Evolutionary conservation across 2,113 vertebrate genomes (phyloP), one percentile per base, ranked within the genome.

Genomic region (Atlantisia rogersi): DNA sequence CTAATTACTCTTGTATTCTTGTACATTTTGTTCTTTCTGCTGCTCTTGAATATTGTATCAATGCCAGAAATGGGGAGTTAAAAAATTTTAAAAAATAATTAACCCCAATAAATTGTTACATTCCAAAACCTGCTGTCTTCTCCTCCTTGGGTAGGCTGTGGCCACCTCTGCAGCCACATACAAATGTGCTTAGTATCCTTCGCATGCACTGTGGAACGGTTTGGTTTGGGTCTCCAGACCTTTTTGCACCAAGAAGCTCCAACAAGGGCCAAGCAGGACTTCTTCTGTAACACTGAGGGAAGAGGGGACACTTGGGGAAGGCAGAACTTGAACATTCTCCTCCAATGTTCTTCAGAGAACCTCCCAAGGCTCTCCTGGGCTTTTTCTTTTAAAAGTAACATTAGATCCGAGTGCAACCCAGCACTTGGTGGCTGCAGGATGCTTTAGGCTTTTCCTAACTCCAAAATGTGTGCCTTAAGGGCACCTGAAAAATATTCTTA

Each of bases 21-120:
- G 97, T 98, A 96, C 79, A 97, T 98, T 98, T 98, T 91, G 97
- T 98, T 98, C 96, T 97, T 97, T 97, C 98, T 98, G 98, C 98
- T 98, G 98, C 98, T 98, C 97, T 98, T 98, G 97, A 97, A 82
- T 98, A 98, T 98, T 97, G 98, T 98, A 98, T 98, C 97, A 60
- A 98, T 97, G 98, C 98, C 98, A 98, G 98, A 98, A 98, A 98
- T 96, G 96, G 97, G 98, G 98, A 93, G 88, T 82, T 95, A 94
- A 96, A 97, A 97, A 96, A 93, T 50, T 31, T 11, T 89, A 90
- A 96, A 77, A 93, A 52, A 52, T 15, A 85, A 77, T 65, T 94
- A 95, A 87, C 95, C 97, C 96, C 76, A 98, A 98, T 98, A 98
- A 98, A 98, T 98, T 97, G 98, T 98, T 98, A 98, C 98, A 98